Conservation (phyloP, 2,797 vertebrate genomes). For the Fratercula arctica region DNA sequence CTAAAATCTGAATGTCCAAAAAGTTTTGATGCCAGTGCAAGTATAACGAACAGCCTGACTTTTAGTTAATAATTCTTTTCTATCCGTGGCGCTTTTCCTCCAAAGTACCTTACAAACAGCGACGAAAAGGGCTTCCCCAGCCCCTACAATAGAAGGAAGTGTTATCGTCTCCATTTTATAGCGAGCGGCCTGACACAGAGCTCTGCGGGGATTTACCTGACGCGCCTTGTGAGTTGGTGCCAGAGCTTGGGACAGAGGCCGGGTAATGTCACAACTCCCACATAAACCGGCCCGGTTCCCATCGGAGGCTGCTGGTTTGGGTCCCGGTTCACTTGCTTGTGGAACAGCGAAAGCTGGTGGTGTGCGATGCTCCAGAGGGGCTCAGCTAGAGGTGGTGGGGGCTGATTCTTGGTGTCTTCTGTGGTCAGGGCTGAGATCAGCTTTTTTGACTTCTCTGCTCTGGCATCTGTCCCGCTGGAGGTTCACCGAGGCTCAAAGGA, state of each 20-base stretch:
- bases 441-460: neutral
- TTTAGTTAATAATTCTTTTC: neutral
- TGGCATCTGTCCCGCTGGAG: neutral
- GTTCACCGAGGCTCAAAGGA: neutral
- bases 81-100: neutral
- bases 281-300: neutral
- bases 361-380: neutral
- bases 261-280: neutral
- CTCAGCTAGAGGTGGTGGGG: neutral
- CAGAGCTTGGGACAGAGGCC: neutral
- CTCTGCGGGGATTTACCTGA: neutral
- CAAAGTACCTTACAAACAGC: neutral
- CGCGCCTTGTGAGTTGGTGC: neutral
- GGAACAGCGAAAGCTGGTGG: neutral
- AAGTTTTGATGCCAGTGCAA: neutral
- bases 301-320: neutral
- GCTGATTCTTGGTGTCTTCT: neutral
- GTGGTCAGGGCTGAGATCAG: neutral
- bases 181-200: neutral
- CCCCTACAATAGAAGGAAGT: constrained; percentile 9
- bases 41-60: neutral
- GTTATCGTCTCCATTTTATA: neutral
- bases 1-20: neutral
- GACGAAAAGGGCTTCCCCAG: neutral
- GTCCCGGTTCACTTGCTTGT: fast-evolving